phyloP scores from a whole-genome alignment of 2,888 invertebrate genomes.

The Ctena decussata region DNA sequence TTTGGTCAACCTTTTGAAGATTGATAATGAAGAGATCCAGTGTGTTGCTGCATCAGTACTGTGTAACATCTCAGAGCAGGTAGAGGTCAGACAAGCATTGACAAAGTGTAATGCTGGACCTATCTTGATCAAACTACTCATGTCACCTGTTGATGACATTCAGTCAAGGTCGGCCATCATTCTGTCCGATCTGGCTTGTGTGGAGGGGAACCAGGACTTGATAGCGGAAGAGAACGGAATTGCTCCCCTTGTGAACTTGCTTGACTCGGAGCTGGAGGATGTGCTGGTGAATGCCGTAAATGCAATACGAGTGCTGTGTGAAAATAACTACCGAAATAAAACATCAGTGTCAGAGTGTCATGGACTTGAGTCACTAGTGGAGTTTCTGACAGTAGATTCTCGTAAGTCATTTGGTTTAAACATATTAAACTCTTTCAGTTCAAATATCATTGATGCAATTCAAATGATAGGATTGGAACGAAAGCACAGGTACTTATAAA shows the following conservation, averaged over 20 bases:
- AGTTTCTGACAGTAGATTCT: conserved; percentile 85
- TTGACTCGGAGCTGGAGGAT: conserved; percentile 85
- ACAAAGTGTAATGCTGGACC: conserved; percentile 81
- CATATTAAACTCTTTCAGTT: too few species aligned
- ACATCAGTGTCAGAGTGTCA: conserved; percentile 81
- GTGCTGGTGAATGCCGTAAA: conserved; percentile 86
- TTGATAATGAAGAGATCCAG: conserved; percentile 83
- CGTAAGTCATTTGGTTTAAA: too few species aligned
- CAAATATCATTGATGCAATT: too few species aligned
- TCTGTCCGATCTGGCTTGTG: conserved; percentile 85
- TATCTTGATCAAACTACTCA: conserved; percentile 83
- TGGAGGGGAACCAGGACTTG: conserved; percentile 82
- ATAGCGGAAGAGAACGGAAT: conserved; percentile 83
- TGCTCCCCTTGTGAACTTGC: conserved; percentile 81
- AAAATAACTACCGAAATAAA: conserved; percentile 82
- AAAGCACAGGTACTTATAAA: too few species aligned
- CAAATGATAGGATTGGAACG: too few species aligned
- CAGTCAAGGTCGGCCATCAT: conserved; percentile 86
- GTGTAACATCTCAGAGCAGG: conserved; percentile 86
- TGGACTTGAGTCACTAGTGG: conserved; percentile 84
- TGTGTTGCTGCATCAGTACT: conserved; percentile 85
- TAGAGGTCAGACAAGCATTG: conserved; percentile 80
- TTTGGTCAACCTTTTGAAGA: conserved; percentile 80
- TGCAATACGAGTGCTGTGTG: conserved; percentile 86
- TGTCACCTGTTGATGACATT: conserved; percentile 84